Conservation (phyloP, 2,113 vertebrate species). For the Dolichotis patagonum region DNA sequence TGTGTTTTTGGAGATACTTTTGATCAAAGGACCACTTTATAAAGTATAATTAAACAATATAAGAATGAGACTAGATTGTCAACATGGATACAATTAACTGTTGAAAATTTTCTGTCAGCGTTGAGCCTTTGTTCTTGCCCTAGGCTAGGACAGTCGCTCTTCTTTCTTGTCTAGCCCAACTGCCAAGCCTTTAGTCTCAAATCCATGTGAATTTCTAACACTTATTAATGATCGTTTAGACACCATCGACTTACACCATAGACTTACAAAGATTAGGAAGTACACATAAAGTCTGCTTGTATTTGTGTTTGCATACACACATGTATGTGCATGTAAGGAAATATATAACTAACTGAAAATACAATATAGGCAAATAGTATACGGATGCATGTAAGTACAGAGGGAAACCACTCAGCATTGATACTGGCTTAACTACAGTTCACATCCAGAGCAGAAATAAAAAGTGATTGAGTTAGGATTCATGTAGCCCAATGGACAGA, state of each 20-base stretch:
- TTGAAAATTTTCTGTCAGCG: background rate
- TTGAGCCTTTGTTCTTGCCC: background rate
- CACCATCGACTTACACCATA: background rate
- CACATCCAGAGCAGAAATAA: background rate
- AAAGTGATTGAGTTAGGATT: background rate
- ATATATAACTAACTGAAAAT: background rate
- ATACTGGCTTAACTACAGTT: background rate
- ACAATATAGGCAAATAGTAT: background rate
- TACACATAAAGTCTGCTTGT: background rate
- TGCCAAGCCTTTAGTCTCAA: background rate
- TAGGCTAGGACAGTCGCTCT: background rate
- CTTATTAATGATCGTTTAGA: background rate
- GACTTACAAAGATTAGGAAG: background rate
- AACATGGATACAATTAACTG: background rate
- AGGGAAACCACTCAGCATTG: background rate
- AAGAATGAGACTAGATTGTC: background rate
- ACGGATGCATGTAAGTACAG: background rate
- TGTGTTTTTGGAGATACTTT: background rate
- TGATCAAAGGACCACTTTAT: background rate
- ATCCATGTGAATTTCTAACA: background rate
- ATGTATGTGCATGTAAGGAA: background rate
- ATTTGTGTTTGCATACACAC: background rate
- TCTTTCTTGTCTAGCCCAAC: background rate
- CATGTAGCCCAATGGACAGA: background rate
- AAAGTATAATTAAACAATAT: background rate